A percentile compares a stretch with the other conserved stretches of the same genome.
Conservation (phyloP, 2,113 vertebrate species). For the Saguinus midas region DNA sequence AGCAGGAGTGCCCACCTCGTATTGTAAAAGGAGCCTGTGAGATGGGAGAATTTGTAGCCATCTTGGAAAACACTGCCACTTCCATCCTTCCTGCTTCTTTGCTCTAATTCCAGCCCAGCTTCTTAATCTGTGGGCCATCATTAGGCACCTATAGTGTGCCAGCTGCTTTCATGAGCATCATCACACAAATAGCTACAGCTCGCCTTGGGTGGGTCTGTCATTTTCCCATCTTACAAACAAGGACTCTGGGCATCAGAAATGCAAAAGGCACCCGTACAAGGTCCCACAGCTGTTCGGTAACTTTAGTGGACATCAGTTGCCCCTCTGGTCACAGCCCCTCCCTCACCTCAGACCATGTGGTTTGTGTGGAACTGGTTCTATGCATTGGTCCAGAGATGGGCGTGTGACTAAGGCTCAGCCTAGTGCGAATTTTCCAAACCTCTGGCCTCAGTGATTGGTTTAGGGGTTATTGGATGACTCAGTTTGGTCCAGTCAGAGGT, state of each 20-base stretch:
- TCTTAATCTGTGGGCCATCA: not conserved
- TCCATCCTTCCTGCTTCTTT: not conserved
- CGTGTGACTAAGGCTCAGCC: not conserved
- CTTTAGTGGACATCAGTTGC: not conserved
- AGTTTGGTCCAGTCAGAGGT: not conserved
- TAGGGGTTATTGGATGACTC: not conserved
- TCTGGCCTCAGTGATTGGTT: not conserved
- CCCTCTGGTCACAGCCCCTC: not conserved
- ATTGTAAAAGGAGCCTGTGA: no score
- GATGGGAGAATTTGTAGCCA: not conserved
- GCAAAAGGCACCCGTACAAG: not conserved
- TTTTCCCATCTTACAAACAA: not conserved
- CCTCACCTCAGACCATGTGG: not conserved
- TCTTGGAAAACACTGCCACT: not conserved
- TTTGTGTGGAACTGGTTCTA: not conserved
- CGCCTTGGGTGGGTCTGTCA: not conserved
- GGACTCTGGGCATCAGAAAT: not conserved
- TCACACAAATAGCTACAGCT: not conserved
- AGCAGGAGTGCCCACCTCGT: not conserved
- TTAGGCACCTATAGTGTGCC: fast-evolving
- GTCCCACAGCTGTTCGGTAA: not conserved
- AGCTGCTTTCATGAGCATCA: no score
- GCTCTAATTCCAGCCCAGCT: not conserved
- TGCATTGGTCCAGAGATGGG: not conserved
- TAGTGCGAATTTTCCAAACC: not conserved